Conservation (phyloP, 2,113 vertebrate species). For the Machaerirhynchus nigripectus region DNA sequence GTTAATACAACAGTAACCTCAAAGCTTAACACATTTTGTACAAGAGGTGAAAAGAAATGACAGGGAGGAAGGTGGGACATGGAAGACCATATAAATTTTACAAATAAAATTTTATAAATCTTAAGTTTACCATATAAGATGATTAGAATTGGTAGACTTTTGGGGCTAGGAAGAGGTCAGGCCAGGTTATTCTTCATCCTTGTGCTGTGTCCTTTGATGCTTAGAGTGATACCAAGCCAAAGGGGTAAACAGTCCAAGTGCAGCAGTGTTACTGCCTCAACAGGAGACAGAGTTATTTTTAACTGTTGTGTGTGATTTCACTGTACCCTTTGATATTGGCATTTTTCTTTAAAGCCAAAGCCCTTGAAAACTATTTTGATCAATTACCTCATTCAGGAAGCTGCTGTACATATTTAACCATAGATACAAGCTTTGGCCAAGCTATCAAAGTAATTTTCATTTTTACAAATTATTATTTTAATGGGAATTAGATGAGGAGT, state of each 20-base stretch:
- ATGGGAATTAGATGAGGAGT: conserved; percentile 58
- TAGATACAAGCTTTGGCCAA: conserved; percentile 26
- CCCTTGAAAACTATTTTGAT: conserved; percentile 47
- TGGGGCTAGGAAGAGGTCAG: neutral
- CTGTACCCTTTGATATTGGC: neutral
- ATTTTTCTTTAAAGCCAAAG: conserved; percentile 10
- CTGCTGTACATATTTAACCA: conserved; percentile 18
- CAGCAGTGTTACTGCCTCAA: neutral
- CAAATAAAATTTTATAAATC: neutral
- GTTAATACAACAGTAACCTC: neutral
- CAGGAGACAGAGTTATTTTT: neutral
- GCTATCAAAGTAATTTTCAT: conserved; percentile 23
- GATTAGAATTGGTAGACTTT: neutral
- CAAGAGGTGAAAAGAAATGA: neutral
- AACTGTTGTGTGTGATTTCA: neutral
- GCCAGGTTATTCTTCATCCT: neutral
- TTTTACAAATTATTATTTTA: conserved; percentile 55
- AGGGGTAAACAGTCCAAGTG: neutral
- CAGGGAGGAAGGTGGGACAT: neutral
- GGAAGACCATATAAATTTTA: neutral
- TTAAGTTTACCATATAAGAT: neutral
- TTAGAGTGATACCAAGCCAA: neutral
- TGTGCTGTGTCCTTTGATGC: neutral
- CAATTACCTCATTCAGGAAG: conserved; percentile 59
- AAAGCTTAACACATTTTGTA: accelerated